These are phyloP conservation scores for Leucosticte australis DNA, from an alignment of 2,113 vertebrate species.

Conservation along the genomic window DNA sequence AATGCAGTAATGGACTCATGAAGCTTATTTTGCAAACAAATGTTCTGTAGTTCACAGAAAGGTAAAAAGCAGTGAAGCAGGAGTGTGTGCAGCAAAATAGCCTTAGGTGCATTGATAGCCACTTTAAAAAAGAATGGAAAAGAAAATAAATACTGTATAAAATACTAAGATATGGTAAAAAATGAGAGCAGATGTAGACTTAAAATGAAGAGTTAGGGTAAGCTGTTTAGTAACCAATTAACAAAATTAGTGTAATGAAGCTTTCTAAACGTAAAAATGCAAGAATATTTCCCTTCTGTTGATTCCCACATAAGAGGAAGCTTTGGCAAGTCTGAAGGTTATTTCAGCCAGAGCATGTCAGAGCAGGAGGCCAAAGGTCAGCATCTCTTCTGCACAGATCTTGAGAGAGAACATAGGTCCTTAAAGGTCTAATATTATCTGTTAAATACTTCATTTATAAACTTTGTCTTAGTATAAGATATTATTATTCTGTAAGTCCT, in stretches of 20 bases:
- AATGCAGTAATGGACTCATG: neutral
- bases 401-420: neutral
- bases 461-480: neutral
- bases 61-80: neutral
- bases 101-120: neutral
- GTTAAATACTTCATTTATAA: neutral
- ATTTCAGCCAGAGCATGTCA: neutral
- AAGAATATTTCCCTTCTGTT: neutral
- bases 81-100: neutral
- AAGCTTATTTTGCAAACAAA: constrained; percentile 9
- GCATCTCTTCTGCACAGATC: neutral
- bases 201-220: neutral
- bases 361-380: neutral
- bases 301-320: neutral
- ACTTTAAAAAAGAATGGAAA: neutral
- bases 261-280: neutral
- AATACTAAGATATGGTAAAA: neutral
- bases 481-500: neutral
- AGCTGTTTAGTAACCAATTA: neutral
- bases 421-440: neutral
- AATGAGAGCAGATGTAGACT: neutral
- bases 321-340: neutral
- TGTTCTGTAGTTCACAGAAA: neutral
- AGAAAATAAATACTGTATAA: constrained; percentile 21
- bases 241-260: neutral